phyloP scores from a whole-genome alignment of 2,797 vertebrate genomes.

The Chiroxiphia lanceolata region DNA sequence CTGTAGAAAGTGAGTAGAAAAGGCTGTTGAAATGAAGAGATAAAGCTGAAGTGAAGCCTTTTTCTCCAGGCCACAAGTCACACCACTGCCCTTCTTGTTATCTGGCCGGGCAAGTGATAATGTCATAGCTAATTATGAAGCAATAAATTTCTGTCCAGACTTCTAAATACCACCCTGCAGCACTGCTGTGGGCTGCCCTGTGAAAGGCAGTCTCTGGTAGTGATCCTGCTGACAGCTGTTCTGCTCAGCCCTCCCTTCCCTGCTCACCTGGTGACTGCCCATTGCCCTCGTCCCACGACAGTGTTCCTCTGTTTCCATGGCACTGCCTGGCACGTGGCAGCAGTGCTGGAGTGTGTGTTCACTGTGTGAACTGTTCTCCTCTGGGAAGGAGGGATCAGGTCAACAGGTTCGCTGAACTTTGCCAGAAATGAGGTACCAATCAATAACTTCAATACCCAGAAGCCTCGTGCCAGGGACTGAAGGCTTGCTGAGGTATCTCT shows the following conservation, averaged over 20 bases:
- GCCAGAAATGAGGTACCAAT: slow-evolving; percentile 29
- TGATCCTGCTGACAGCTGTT: slow-evolving; percentile 65
- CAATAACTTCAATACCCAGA: not conserved
- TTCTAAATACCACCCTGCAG: not conserved
- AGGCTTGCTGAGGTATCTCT: not conserved
- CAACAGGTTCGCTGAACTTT: slow-evolving; percentile 12
- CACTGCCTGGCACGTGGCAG: slow-evolving; percentile 61
- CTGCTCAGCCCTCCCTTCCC: slow-evolving; percentile 46
- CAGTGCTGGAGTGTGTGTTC: not conserved
- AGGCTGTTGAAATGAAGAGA: not conserved
- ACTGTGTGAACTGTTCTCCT: slow-evolving; percentile 47
- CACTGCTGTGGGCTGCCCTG: slow-evolving; percentile 1
- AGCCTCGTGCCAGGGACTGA: not conserved
- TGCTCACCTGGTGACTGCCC: slow-evolving; percentile 50
- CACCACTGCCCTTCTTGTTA: fast-evolving
- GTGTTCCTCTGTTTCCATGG: slow-evolving; percentile 71
- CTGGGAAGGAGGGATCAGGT: slow-evolving; percentile 30
- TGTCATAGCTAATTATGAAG: not conserved
- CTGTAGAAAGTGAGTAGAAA: not conserved
- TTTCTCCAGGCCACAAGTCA: not conserved
- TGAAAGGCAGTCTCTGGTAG: slow-evolving; percentile 31
- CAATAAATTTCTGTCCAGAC: not conserved
- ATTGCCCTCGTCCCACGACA: slow-evolving; percentile 20
- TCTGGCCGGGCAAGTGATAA: not conserved
- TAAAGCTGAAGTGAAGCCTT: not conserved